phyloP scores from a whole-genome alignment of 2,113 vertebrate species.

The Elanoides forficatus region DNA sequence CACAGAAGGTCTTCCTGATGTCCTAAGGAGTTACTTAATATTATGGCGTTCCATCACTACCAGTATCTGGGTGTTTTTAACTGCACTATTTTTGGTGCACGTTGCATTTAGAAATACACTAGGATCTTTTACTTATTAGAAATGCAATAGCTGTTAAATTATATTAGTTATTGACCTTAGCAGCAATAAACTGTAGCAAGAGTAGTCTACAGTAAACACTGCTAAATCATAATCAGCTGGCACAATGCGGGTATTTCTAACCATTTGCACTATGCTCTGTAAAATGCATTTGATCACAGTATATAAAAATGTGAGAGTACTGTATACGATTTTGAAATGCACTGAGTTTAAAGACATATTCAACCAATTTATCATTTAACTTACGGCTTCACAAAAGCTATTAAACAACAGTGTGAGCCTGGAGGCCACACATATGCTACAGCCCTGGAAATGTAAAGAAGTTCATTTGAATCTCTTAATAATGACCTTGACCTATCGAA shows the following conservation, averaged over 20 bases:
- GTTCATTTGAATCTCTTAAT: constrained; percentile 58
- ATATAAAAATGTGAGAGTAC: not conserved
- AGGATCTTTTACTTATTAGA: constrained; percentile 22
- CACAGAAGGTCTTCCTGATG: not conserved
- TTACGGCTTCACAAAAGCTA: constrained; percentile 42
- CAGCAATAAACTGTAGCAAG: constrained; percentile 22
- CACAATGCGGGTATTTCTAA: not conserved
- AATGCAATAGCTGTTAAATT: constrained; percentile 47
- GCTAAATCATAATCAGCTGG: constrained; percentile 28
- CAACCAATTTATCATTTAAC: constrained; percentile 45
- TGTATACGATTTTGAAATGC: not conserved
- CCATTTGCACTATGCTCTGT: not conserved
- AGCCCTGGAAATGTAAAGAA: constrained; percentile 39
- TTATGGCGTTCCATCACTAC: not conserved
- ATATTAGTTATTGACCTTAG: constrained; percentile 59
- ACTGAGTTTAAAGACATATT: constrained; percentile 39
- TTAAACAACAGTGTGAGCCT: constrained; percentile 47
- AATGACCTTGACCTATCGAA: constrained; percentile 52
- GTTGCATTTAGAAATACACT: not conserved
- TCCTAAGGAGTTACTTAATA: not conserved
- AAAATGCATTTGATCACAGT: not conserved
- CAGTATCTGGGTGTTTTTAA: not conserved
- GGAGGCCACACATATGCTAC: constrained; percentile 48
- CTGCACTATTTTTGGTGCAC: not conserved
- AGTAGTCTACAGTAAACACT: not conserved